Conservation (phyloP, 2,888 invertebrate genomes). For the Spilarctia lutea region DNA sequence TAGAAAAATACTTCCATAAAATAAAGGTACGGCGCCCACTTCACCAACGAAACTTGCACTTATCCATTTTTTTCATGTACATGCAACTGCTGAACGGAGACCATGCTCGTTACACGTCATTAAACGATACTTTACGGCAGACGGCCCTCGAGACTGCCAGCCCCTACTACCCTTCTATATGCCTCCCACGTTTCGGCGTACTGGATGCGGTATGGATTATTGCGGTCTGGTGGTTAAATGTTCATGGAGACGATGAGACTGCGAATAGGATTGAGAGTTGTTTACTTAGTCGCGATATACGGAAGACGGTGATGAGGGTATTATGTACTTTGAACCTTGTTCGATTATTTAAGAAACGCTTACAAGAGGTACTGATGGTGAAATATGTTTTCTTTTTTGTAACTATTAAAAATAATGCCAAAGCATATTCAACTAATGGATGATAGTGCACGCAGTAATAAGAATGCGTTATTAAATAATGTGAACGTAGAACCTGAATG, state of each 20-base stretch:
- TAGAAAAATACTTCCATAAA: slow-evolving; percentile 14
- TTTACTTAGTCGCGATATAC: slow-evolving; percentile 6
- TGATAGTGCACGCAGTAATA: no score
- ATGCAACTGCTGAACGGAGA: slow-evolving; percentile 71
- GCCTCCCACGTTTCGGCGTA: slow-evolving; percentile 55
- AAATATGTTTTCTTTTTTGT: no score
- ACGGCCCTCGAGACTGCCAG: slow-evolving; percentile 85
- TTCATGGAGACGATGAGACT: slow-evolving; percentile 27
- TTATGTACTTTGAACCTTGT: background rate
- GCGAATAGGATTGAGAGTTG: slow-evolving; percentile 19
- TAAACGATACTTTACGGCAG: slow-evolving; percentile 86
- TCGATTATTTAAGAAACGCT: background rate
- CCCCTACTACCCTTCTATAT: slow-evolving; percentile 60
- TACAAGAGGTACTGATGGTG: no score
- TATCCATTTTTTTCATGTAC: slow-evolving; percentile 66
- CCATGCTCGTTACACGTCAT: slow-evolving; percentile 85
- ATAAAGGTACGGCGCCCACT: slow-evolving; percentile 39
- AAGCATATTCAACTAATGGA: no score
- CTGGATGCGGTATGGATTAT: slow-evolving; percentile 61
- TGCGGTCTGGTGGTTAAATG: slow-evolving; percentile 23
- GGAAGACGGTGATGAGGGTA: background rate
- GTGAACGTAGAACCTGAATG: no score
- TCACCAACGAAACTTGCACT: slow-evolving; percentile 33
- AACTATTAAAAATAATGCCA: no score
- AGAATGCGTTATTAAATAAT: no score